phyloP scores from a whole-genome alignment of 2,888 invertebrate species.

The Parnassius apollo region DNA sequence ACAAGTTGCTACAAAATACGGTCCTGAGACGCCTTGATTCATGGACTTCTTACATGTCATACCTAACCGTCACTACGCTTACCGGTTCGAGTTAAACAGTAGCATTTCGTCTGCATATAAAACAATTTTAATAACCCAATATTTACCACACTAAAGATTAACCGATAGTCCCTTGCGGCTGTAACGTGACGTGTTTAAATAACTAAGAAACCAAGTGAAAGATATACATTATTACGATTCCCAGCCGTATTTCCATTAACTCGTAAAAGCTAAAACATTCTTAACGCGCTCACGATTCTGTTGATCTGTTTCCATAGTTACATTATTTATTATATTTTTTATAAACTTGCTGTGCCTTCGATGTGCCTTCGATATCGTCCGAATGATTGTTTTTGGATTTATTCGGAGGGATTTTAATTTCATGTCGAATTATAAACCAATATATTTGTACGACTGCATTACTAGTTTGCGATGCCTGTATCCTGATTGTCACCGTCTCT shows the following conservation, averaged over 20 bases:
- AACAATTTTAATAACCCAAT: conserved; percentile 44
- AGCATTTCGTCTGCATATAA: conserved; percentile 31
- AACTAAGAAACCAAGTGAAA: conserved; percentile 39
- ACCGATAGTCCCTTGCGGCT: conserved; percentile 23
- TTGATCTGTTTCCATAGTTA: conserved; percentile 6
- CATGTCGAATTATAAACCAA: too few relatives aligned
- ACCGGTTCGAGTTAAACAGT: neutral
- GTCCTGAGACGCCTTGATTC: too few relatives aligned
- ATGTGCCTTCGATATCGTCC: neutral
- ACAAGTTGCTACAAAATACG: too few relatives aligned
- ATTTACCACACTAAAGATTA: conserved; percentile 33
- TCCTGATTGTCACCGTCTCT: too few relatives aligned
- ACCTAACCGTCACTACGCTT: too few relatives aligned
- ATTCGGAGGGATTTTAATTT: too few relatives aligned
- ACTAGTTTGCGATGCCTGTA: too few relatives aligned
- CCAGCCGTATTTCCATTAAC: conserved; percentile 14
- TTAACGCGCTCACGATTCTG: conserved; percentile 3
- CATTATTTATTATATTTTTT: conserved; percentile 8
- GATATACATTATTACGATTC: conserved; percentile 21
- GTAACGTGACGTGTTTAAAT: conserved; percentile 47
- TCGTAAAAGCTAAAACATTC: conserved; percentile 16
- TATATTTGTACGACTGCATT: too few relatives aligned
- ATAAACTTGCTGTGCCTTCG: neutral
- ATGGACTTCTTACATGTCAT: too few relatives aligned
- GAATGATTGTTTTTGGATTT: too few relatives aligned